Percentiles rank a stretch among this genome's conserved stretches.
Conservation (phyloP, 2,113 vertebrate species). For the Hippocampus comes region DNA sequence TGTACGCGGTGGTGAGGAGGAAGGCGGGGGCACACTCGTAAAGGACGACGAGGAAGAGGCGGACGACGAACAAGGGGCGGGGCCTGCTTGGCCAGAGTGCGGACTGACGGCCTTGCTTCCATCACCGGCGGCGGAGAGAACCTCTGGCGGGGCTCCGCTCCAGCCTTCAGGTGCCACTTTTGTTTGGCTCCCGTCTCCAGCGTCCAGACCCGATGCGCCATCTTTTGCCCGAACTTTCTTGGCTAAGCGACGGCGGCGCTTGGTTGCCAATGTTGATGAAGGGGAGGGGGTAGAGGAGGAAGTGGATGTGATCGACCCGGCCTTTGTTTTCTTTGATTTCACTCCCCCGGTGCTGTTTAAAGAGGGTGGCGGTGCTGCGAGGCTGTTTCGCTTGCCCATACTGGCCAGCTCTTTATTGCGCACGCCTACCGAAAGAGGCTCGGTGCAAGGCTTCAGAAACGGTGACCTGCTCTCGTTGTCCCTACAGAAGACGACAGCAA, state of each 20-base stretch:
- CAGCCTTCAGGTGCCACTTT: slow-evolving; percentile 51
- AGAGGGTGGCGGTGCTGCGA: slow-evolving; percentile 43
- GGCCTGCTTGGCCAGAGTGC: slow-evolving; percentile 62
- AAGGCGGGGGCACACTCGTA: slow-evolving; percentile 67
- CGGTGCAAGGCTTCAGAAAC: slow-evolving; percentile 81
- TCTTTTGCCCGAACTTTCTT: slow-evolving; percentile 69
- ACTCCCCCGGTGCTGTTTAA: slow-evolving; percentile 39
- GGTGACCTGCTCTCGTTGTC: slow-evolving; percentile 89
- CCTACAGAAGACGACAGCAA: slow-evolving; percentile 87
- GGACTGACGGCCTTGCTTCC: slow-evolving; percentile 62
- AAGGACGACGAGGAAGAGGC: slow-evolving; percentile 66
- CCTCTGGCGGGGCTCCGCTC: slow-evolving; percentile 49
- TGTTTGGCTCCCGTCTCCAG: slow-evolving; percentile 38
- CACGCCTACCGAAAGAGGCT: slow-evolving; percentile 57
- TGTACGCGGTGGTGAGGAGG: slow-evolving; percentile 70
- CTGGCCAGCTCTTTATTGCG: slow-evolving; percentile 61
- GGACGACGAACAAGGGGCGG: slow-evolving; percentile 70
- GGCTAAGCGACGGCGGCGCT: slow-evolving; percentile 64
- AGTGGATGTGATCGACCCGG: slow-evolving; percentile 75
- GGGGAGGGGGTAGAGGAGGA: slow-evolving; percentile 76
- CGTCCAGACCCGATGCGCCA: slow-evolving; percentile 1
- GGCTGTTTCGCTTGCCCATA: slow-evolving; percentile 57
- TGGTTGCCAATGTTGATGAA: slow-evolving; percentile 63
- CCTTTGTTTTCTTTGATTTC: slow-evolving; percentile 74
- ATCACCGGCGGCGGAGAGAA: slow-evolving; percentile 41